Base-by-base conservation (phyloP, 2,888 invertebrate species). In the Lepidonotus clava region DNA sequence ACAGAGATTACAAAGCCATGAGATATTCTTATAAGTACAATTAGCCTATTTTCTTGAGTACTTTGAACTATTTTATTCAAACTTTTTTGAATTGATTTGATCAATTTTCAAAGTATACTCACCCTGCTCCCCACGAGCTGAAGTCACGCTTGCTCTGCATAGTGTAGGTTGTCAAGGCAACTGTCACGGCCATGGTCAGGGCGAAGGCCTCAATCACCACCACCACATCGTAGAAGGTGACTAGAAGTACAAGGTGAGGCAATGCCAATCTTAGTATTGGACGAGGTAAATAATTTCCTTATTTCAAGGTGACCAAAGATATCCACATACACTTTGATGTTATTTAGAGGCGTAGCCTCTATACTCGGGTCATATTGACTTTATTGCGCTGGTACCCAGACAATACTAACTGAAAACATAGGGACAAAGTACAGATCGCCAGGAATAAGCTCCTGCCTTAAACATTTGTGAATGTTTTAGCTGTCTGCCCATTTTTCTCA, bases 61-160 rank as follows among this genome's bases (percentile, higher is more conserved):
- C 46, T 46, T 46, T 46, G 46, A 11, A 46, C 46, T 46, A 8
- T 46, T 11, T 6, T 46, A 18, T 46, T 18, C 18, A 66, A n/a
- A 28, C 66, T 5, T 67, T 36, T 36, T 67, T 32, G 67, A 2
- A 28, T 1, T 28, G 14, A n/a, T 41, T n/a, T n/a, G n/a, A 8
- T 8, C 21, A 8, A 8, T 53, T 11, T n/a, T 8, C 6, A 8
- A n/a, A n/a, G 51, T 32, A n/a, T 11, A 36, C 96, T 95, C 94
- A 97, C 97, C 96, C 96, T 93, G 96, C 96, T 92, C 96, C 96
- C 93, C 96, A 95, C 87, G 96, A 96, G 18, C 97, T 97, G 95
- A 97, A 97, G 94, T 98, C 98, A 84, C 96, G 95, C 92, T 97
- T 97, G 21, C 97, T 96, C 95, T 98, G 97, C 90, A 98, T 96